Conservation (phyloP, 2,797 vertebrate genomes). For the Macroramphosus scolopax region DNA sequence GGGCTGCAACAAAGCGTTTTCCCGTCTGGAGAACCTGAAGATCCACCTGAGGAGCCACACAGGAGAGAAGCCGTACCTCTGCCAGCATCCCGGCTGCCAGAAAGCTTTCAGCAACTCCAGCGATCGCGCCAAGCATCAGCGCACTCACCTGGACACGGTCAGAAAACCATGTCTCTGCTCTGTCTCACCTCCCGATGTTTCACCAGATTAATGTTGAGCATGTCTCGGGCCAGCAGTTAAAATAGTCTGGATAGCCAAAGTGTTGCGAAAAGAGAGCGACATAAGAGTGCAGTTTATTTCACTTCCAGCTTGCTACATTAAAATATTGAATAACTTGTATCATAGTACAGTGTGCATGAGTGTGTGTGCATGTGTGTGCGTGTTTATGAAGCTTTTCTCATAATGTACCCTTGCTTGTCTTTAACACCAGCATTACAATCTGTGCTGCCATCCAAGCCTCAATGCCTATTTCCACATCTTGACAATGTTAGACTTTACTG, state of each 20-base stretch:
- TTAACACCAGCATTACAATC: slow-evolving; percentile 23
- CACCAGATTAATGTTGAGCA: slow-evolving; percentile 29
- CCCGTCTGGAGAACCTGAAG: slow-evolving; percentile 94
- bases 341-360: background rate
- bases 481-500: slow-evolving; percentile 43
- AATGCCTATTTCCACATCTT: slow-evolving; percentile 44
- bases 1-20: slow-evolving; percentile 94
- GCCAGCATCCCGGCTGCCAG: slow-evolving; percentile 97
- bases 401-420: slow-evolving; percentile 3
- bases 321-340: too few relatives aligned
- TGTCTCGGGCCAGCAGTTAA: slow-evolving; percentile 5
- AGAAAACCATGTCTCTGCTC: slow-evolving; percentile 60
- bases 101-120: slow-evolving; percentile 99
- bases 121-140: slow-evolving; percentile 96
- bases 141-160: slow-evolving; percentile 98
- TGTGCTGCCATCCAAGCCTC: slow-evolving; percentile 22
- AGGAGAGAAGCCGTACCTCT: slow-evolving; percentile 97
- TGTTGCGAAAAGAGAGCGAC: slow-evolving; percentile 3
- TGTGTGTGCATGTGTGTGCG: slow-evolving; percentile 10
- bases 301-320: too few relatives aligned
- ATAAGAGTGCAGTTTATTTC: too few relatives aligned
- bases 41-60: slow-evolving; percentile 96
- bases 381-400: slow-evolving; percentile 4
- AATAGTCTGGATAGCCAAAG: slow-evolving; percentile 30
- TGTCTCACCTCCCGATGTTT: slow-evolving; percentile 26